A percentile compares a stretch with the other conserved stretches of the same genome.
These are phyloP conservation scores for Lacanobia oleracea DNA, from an alignment of 2,888 invertebrate species.

Conservation along the genomic window DNA sequence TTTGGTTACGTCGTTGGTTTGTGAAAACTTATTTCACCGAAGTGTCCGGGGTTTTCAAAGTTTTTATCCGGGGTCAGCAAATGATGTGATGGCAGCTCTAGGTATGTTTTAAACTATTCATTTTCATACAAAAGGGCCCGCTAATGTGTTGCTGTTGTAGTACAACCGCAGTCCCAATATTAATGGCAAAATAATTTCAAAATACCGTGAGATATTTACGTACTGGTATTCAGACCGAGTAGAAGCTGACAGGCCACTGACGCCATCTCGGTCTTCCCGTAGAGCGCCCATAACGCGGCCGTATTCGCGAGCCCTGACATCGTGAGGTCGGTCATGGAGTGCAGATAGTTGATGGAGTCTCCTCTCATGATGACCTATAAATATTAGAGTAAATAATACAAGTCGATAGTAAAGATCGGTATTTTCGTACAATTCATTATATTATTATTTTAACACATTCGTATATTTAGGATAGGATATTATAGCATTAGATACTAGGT, in stretches of 20 bases:
- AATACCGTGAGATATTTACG: conserved; percentile 63
- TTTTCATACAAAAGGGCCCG: too few species aligned
- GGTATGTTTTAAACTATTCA: too few species aligned
- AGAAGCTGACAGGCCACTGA: conserved; percentile 95
- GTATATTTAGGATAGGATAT: background rate
- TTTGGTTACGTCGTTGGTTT: too few species aligned
- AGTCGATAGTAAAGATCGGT: too few species aligned
- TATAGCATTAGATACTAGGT: background rate
- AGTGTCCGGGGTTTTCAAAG: too few species aligned
- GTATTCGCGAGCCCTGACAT: conserved; percentile 95
- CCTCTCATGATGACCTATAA: conserved; percentile 94
- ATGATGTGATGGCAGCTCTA: too few species aligned
- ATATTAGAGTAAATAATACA: background rate
- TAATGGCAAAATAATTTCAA: background rate
- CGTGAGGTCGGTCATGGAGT: conserved; percentile 95
- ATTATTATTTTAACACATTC: too few species aligned
- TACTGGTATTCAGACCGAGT: conserved; percentile 94
- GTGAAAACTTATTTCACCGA: too few species aligned
- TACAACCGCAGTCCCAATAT: too few species aligned
- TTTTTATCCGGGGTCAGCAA: too few species aligned
- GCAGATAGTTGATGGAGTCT: conserved; percentile 96
- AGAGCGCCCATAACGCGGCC: conserved; percentile 96
- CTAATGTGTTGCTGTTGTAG: too few species aligned
- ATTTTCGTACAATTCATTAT: too few species aligned
- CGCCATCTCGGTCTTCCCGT: conserved; percentile 96